Percentiles rank a stretch among this genome's conserved stretches.
Evolutionary conservation across 2,797 vertebrate genomes (phyloP).

Genomic region (Microctenopoma stevenorrisi): DNA sequence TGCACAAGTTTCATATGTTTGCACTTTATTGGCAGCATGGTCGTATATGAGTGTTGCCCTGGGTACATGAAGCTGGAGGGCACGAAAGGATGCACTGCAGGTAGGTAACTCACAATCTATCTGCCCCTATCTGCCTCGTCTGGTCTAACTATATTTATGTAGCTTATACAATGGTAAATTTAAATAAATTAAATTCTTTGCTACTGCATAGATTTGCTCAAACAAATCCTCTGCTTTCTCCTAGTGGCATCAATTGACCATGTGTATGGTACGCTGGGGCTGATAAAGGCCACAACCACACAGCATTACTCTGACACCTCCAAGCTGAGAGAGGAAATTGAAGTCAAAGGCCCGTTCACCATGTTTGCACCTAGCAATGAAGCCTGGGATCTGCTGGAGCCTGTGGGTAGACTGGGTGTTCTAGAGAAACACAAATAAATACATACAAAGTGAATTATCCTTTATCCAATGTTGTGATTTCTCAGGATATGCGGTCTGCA

Average conservation of each 20-base stretch:
- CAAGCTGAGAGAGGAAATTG: constrained; percentile 88
- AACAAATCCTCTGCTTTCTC: constrained; percentile 13
- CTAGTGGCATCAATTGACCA: constrained; percentile 94
- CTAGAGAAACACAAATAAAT: neutral
- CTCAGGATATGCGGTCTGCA: constrained; percentile 82
- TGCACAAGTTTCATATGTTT: neutral
- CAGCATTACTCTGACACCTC: constrained; percentile 88
- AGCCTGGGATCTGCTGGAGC: constrained; percentile 88
- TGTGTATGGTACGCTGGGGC: constrained; percentile 91
- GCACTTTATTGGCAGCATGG: constrained; percentile 73
- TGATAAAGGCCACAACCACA: constrained; percentile 87
- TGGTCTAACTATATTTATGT: neutral
- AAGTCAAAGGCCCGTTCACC: constrained; percentile 90
- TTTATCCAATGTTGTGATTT: constrained; percentile 31
- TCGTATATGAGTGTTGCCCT: constrained; percentile 96
- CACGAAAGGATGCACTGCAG: constrained; percentile 92
- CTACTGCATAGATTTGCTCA: neutral
- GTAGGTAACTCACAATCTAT: constrained; percentile 71
- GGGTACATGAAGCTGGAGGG: constrained; percentile 94
- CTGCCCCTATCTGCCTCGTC: neutral
- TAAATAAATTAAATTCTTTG: neutral
- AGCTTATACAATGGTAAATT: neutral
- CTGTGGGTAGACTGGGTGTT: constrained; percentile 81
- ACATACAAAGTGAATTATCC: no score
- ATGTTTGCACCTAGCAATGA: constrained; percentile 96